A percentile compares a stretch with the other conserved stretches of the same genome.
These are phyloP conservation scores for Cotesia vestalis DNA, from an alignment of 1,140 invertebrate genomes.

Conservation along the genomic window DNA sequence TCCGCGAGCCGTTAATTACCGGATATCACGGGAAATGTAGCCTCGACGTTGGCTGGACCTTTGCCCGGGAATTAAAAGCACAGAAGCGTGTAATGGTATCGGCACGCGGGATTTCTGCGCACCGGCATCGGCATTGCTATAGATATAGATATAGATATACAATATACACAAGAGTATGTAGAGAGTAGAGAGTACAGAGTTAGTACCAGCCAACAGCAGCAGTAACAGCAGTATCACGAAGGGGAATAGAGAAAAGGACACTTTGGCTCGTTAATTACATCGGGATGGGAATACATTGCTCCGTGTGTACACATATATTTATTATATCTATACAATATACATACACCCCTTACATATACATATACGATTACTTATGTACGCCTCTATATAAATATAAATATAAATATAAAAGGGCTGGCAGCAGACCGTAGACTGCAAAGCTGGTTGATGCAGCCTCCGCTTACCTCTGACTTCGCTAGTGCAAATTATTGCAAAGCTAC, in stretches of 20 bases:
- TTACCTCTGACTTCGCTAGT: neutral
- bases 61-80: conserved; percentile 30
- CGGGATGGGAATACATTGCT: conserved; percentile 23
- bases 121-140: neutral
- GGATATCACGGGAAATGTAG: conserved; percentile 33
- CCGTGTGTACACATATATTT: neutral
- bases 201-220: too few relatives aligned
- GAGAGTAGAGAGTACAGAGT: neutral
- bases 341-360: neutral
- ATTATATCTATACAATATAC: too few relatives aligned
- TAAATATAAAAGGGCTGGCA: too few relatives aligned
- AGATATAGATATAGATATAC: neutral
- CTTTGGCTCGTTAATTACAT: conserved; percentile 27
- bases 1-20: conserved; percentile 34
- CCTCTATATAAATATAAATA: neutral
- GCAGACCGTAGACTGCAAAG: too few relatives aligned
- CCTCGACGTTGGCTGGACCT: conserved; percentile 13
- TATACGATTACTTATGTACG: neutral
- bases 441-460: neutral
- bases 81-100: conserved; percentile 35
- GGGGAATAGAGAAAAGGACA: conserved; percentile 25
- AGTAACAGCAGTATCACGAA: conserved; percentile 14
- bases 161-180: neutral
- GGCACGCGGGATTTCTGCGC: conserved; percentile 28
- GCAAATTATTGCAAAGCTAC: conserved; percentile 35